Evolutionary conservation across 1,140 invertebrate species (phyloP).

Genomic region (Chymomyza costata): DNA sequence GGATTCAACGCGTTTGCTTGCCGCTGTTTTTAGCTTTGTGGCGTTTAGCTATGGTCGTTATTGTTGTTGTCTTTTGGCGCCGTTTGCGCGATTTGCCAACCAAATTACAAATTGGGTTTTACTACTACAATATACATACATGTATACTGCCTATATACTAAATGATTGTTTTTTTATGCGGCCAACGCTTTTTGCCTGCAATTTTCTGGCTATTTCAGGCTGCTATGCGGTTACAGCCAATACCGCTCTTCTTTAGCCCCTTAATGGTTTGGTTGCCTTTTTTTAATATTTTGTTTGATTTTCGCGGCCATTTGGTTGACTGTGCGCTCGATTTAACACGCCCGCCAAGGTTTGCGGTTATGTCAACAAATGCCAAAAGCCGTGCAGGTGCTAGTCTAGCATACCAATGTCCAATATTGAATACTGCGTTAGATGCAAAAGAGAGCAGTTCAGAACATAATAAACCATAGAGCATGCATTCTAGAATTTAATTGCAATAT

Average conservation of each 20-base stretch:
- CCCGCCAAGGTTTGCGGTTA: constrained; percentile 57
- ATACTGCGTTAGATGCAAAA: no score
- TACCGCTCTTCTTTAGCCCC: no score
- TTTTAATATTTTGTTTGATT: constrained; percentile 73
- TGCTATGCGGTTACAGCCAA: constrained; percentile 28
- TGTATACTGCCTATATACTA: constrained; percentile 15
- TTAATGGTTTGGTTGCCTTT: constrained; percentile 20
- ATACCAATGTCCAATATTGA: no score
- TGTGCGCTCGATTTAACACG: constrained; percentile 68
- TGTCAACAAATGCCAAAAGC: constrained; percentile 51
- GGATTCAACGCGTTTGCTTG: constrained; percentile 33
- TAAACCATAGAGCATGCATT: no score
- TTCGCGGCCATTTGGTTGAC: constrained; percentile 66
- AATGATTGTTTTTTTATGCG: constrained; percentile 31
- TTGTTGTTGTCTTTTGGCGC: constrained; percentile 44
- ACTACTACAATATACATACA: constrained; percentile 48
- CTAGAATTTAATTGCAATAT: no score
- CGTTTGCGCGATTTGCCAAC: constrained; percentile 60
- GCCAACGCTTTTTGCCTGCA: constrained; percentile 40
- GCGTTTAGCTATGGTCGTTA: constrained; percentile 17
- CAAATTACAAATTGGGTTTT: constrained; percentile 68
- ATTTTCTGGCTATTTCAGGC: constrained; percentile 19
- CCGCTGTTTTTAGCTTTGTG: constrained; percentile 36
- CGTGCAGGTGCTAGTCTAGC: no score
- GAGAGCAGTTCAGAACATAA: no score